Conservation (phyloP, 1,140 invertebrate species). For the Drosophila tristis region DNA sequence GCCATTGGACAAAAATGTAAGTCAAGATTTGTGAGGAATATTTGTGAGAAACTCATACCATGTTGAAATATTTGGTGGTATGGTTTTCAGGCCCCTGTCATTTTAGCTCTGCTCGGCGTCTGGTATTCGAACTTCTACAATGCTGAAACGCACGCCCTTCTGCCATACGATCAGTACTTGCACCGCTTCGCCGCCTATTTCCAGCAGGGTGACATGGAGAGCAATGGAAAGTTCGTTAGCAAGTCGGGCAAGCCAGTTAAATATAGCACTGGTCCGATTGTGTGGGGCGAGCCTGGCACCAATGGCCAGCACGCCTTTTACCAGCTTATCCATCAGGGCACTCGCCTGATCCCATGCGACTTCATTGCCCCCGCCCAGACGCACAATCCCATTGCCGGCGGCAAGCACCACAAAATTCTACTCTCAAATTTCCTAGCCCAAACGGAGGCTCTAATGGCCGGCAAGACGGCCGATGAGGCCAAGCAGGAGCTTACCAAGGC, state of each 20-base stretch:
- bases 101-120: conserved; percentile 96
- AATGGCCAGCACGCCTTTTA: conserved; percentile 99
- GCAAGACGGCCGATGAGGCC: conserved; percentile 92
- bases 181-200: conserved; percentile 99
- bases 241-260: conserved; percentile 88
- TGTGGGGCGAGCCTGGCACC: conserved; percentile 99
- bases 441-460: conserved; percentile 98
- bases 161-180: conserved; percentile 99
- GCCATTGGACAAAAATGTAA: conserved; percentile 97
- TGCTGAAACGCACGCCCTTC: conserved; percentile 96
- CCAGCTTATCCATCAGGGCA: conserved; percentile 94
- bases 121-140: conserved; percentile 99
- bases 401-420: conserved; percentile 93
- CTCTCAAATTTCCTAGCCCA: conserved; percentile 99
- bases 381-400: conserved; percentile 95
- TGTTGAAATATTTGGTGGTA: background rate
- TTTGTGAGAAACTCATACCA: background rate
- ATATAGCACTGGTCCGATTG: conserved; percentile 95
- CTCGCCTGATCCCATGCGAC: conserved; percentile 96
- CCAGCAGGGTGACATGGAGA: conserved; percentile 99
- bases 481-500: conserved; percentile 90
- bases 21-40: conserved; percentile 49
- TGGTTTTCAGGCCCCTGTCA: conserved; percentile 92
- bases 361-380: conserved; percentile 97
- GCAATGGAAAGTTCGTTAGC: conserved; percentile 98